Evolutionary conservation across 2,888 invertebrate genomes (phyloP), one percentile per base, ranked within the genome.

Genomic region (Psylliodes chrysocephalus): DNA sequence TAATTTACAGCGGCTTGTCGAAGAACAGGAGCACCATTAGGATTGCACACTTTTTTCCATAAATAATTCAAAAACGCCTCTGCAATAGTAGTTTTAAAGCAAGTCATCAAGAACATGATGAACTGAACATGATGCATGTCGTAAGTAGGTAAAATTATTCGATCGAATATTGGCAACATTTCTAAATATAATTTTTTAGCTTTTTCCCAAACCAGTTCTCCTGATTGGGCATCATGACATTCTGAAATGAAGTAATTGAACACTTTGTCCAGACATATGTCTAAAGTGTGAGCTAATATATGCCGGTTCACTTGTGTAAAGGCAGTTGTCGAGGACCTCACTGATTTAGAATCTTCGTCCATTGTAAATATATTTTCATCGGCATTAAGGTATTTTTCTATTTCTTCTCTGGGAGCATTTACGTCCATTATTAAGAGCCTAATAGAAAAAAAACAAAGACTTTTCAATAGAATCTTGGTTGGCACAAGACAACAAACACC

Each of bases 71-170:
- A 76, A 80, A 93, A 93, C 17, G 85, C 86, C 70, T 91, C 90
- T 1, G 85, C 82, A 71, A 88, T 79, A 22, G 82, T 78, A 1
- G 82, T 73, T 80, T 89, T 89, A 68, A 91, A 86, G 74, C 90
- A 89, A 79, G 90, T 89, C 63, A 91, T 81, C 75, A 91, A 88
- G 81, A 94, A 93, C 80, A 93, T 83, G 5, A 91, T 76, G 79
- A 90, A 94, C 81, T 93, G 94, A 1, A 91, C 87, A 78, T 93
- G 92, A 77, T 89, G 88, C 30, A 91, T 91, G 22, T 91, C 92
- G 81, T 94, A 90, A 0, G 95, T 95, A 0, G 92, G 92, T 63
- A 97, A 82, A 69, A 97, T 87, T 33, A 92, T 85, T 75, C 88
- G 88, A 73, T 96, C 93, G 81, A 96, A 97, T 1, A 90, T 86